A percentile compares a stretch with the other conserved stretches of the same genome.
Conservation (phyloP, 2,888 invertebrate species). For the Acholoe squamosa region DNA sequence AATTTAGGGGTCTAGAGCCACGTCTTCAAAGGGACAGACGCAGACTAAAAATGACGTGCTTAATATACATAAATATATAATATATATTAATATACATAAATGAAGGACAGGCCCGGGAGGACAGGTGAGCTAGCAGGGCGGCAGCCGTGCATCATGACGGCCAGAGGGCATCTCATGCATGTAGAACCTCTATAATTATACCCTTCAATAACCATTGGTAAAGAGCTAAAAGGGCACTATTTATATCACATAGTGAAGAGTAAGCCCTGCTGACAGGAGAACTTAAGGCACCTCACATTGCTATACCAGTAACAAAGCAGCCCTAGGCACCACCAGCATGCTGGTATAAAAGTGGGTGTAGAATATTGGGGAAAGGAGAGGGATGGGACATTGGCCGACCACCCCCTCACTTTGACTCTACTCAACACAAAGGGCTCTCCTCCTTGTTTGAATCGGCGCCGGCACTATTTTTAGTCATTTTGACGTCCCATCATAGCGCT, state of each 20-base stretch:
- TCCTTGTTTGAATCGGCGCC: slow-evolving; percentile 17
- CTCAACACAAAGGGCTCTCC: neutral
- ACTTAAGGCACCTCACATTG: neutral
- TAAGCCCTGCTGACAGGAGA: neutral
- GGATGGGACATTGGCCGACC: neutral
- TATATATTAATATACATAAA: no score
- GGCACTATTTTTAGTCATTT: slow-evolving; percentile 24
- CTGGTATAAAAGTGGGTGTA: neutral
- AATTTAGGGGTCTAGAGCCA: no score
- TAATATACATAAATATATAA: no score
- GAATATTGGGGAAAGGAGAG: neutral
- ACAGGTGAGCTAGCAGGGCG: no score
- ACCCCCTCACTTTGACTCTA: neutral
- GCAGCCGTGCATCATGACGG: no score
- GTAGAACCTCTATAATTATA: no score
- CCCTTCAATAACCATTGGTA: no score
- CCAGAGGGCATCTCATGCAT: no score
- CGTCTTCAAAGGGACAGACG: no score
- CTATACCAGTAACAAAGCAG: neutral
- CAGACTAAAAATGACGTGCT: no score
- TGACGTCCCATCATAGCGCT: slow-evolving; percentile 26
- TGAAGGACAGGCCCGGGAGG: no score
- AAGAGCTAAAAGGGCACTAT: neutral
- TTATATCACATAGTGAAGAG: neutral
- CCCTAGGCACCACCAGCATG: neutral